Evolutionary conservation across 2,113 vertebrate genomes (phyloP).

Genomic region (Bubalus kerabau): DNA sequence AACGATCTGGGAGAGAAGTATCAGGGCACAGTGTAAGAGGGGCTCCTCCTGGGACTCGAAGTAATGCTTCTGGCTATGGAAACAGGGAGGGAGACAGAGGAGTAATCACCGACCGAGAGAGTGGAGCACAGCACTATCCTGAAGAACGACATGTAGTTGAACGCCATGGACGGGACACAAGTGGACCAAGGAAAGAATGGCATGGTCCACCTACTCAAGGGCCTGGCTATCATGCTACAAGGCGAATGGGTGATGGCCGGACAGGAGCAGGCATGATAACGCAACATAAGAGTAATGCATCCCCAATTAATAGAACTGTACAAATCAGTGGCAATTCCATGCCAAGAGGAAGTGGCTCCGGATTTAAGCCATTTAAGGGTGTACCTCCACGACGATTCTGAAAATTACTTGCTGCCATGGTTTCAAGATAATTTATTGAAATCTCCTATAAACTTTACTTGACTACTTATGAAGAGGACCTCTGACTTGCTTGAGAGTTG

Average conservation of each 20-base stretch:
- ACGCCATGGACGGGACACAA: slow-evolving; percentile 87
- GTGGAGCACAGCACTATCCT: slow-evolving; percentile 86
- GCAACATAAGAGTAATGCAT: slow-evolving; percentile 90
- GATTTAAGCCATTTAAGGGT: slow-evolving; percentile 96
- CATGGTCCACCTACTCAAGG: slow-evolving; percentile 89
- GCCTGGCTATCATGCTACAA: slow-evolving; percentile 85
- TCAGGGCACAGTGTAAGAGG: slow-evolving; percentile 87
- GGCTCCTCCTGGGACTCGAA: slow-evolving; percentile 83
- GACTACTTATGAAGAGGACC: slow-evolving; percentile 77
- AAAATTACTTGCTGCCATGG: slow-evolving; percentile 65
- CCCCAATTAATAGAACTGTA: slow-evolving; percentile 95
- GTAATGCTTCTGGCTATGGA: slow-evolving; percentile 84
- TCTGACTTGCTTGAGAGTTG: slow-evolving; percentile 75
- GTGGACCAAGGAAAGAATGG: slow-evolving; percentile 94
- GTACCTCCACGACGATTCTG: slow-evolving; percentile 91
- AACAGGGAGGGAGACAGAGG: slow-evolving; percentile 85
- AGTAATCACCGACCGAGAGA: slow-evolving; percentile 86
- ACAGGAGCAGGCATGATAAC: slow-evolving; percentile 88
- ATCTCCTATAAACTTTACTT: slow-evolving; percentile 80
- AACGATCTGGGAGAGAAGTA: slow-evolving; percentile 90
- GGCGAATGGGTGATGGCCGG: slow-evolving; percentile 88
- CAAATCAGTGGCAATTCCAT: slow-evolving; percentile 95
- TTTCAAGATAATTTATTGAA: slow-evolving; percentile 86
- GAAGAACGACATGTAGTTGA: slow-evolving; percentile 93
- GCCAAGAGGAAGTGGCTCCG: slow-evolving; percentile 88